phyloP scores from a whole-genome alignment of 2,888 invertebrate genomes.

The Tolmerus cingulatus region DNA sequence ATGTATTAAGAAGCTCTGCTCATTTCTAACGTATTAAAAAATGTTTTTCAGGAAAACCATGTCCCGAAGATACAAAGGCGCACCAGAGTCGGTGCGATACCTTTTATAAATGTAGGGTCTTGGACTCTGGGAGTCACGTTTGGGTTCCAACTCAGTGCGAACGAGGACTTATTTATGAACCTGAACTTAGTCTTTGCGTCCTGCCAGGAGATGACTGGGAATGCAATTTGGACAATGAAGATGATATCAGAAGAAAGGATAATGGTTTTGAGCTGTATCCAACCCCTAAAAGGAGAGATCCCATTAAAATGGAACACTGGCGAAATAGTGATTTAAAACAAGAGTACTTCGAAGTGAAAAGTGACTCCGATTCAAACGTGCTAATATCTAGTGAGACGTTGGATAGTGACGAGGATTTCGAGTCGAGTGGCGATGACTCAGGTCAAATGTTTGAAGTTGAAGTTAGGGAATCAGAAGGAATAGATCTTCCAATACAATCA shows the following conservation, averaged over 20 bases:
- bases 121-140: slow-evolving; percentile 57
- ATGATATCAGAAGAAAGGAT: not conserved
- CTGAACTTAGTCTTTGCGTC: slow-evolving; percentile 59
- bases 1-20: not conserved
- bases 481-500: slow-evolving; percentile 36
- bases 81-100: slow-evolving; percentile 62
- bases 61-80: slow-evolving; percentile 59
- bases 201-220: slow-evolving; percentile 64
- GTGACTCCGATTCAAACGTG: slow-evolving; percentile 32
- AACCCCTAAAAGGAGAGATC: not conserved
- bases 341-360: slow-evolving; percentile 49
- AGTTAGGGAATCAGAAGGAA: slow-evolving; percentile 47
- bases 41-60: slow-evolving; percentile 57
- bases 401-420: slow-evolving; percentile 51
- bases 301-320: not conserved
- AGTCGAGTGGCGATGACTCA: slow-evolving; percentile 59
- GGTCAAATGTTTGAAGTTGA: slow-evolving; percentile 28
- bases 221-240: slow-evolving; percentile 51
- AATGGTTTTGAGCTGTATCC: slow-evolving; percentile 39
- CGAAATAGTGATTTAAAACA: slow-evolving; percentile 15
- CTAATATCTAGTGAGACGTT: not conserved
- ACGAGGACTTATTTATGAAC: slow-evolving; percentile 60
- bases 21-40: not conserved
- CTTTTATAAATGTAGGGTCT: slow-evolving; percentile 59
- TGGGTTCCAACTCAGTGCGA: slow-evolving; percentile 61